A percentile compares a stretch with the other conserved stretches of the same genome.
Evolutionary conservation across 2,888 invertebrate genomes (phyloP).

Genomic region (Steinernema carpocapsae): DNA sequence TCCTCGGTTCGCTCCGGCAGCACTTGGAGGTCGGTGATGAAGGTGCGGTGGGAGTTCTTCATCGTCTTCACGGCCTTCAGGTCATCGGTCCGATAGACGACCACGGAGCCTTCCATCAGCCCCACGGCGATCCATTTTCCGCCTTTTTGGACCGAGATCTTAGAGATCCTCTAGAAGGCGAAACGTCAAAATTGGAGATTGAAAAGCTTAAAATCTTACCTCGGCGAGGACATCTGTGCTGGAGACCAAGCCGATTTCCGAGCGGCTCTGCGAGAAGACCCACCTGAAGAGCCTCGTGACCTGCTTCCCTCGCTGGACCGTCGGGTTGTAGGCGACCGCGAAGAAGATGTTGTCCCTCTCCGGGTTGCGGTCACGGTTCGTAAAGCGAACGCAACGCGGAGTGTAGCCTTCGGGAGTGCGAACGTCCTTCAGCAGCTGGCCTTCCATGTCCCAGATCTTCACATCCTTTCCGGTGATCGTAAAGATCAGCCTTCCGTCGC

Average conservation of each 20-base stretch:
- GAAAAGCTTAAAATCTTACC: not conserved
- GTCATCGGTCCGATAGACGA: slow-evolving; percentile 55
- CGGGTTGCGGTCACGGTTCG: not conserved
- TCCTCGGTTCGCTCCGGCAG: slow-evolving; percentile 1
- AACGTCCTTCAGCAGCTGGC: not conserved
- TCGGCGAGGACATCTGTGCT: not conserved
- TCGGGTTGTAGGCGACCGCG: slow-evolving; percentile 20
- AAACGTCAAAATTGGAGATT: not conserved
- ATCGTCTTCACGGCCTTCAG: not conserved
- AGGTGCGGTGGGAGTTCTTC: not conserved
- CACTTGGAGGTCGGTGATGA: slow-evolving; percentile 6
- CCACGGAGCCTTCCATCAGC: slow-evolving; percentile 71
- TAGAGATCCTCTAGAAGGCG: slow-evolving; percentile 59
- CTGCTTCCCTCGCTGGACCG: not conserved
- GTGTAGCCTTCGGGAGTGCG: not conserved
- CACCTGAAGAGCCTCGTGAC: not conserved
- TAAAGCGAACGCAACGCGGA: slow-evolving; percentile 15
- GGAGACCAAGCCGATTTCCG: not conserved
- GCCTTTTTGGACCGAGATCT: slow-evolving; percentile 75
- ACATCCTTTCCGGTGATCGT: not conserved
- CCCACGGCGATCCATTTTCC: slow-evolving; percentile 84
- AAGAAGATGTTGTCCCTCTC: slow-evolving; percentile 15
- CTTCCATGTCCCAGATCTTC: not conserved
- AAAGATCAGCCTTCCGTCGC: slow-evolving; percentile 45
- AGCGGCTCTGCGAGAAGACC: not conserved